Conservation (phyloP, 2,797 vertebrate genomes). For the Microctenopoma lineatum region DNA sequence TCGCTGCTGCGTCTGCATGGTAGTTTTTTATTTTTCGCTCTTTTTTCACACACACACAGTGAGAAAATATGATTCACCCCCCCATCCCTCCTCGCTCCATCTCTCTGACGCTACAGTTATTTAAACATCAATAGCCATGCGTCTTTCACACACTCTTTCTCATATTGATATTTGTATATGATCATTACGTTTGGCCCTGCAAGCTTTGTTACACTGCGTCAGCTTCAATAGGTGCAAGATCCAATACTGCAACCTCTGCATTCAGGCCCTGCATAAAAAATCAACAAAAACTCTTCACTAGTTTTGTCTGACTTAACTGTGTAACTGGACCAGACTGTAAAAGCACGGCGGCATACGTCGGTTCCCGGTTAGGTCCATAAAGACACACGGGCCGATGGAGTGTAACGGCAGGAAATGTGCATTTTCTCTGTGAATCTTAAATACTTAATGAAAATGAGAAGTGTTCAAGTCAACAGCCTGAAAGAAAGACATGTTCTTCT, state of each 20-base stretch:
- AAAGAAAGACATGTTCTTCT: conserved; percentile 33
- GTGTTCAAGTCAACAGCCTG: conserved; percentile 50
- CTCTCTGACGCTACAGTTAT: conserved; percentile 84
- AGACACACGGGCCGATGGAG: neutral
- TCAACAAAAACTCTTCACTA: conserved; percentile 51
- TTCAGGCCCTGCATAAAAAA: conserved; percentile 48
- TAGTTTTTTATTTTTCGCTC: conserved; percentile 14
- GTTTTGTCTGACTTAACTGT: conserved; percentile 54
- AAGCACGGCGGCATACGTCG: too few relatives aligned
- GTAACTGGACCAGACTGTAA: neutral
- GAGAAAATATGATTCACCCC: conserved; percentile 78
- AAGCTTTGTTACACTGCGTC: conserved; percentile 81
- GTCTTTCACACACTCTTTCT: conserved; percentile 85
- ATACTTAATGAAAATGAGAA: conserved; percentile 20
- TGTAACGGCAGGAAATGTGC: conserved; percentile 17
- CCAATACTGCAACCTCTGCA: conserved; percentile 85
- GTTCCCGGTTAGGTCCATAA: too few relatives aligned
- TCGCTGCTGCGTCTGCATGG: conserved; percentile 53
- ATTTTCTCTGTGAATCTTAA: conserved; percentile 25
- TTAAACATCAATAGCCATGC: conserved; percentile 88
- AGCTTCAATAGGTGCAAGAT: conserved; percentile 82
- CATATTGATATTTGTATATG: conserved; percentile 88
- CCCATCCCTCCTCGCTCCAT: conserved; percentile 72
- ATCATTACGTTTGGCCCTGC: conserved; percentile 85
- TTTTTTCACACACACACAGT: conserved; percentile 44